phyloP scores from a whole-genome alignment of 2,888 invertebrate species.

The Microchrysa polita region DNA sequence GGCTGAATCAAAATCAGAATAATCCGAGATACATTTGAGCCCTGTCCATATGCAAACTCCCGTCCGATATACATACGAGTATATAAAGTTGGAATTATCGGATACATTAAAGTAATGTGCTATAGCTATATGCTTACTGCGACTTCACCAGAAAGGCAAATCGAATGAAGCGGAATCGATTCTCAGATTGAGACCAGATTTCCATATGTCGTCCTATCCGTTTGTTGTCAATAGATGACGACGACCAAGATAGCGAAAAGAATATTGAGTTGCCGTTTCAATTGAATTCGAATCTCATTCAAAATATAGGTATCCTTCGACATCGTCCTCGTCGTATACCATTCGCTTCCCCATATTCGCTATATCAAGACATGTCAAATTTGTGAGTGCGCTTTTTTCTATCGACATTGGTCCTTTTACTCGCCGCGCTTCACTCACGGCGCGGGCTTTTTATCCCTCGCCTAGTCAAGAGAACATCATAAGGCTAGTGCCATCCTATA shows the following conservation, averaged over 20 bases:
- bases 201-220: slow-evolving; percentile 29
- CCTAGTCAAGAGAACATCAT: too few species aligned
- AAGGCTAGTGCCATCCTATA: too few species aligned
- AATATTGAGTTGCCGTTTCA: slow-evolving; percentile 40
- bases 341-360: background rate
- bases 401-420: too few species aligned
- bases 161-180: slow-evolving; percentile 42
- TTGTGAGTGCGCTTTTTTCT: too few species aligned
- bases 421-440: too few species aligned
- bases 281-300: slow-evolving; percentile 40
- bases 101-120: background rate
- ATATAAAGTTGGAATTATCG: slow-evolving; percentile 24
- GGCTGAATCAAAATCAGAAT: slow-evolving; percentile 14
- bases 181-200: slow-evolving; percentile 37
- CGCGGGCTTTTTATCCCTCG: too few species aligned
- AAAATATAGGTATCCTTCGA: too few species aligned
- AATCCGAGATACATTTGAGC: slow-evolving; percentile 30
- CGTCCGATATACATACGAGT: too few species aligned
- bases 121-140: background rate
- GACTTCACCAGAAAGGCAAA: slow-evolving; percentile 41
- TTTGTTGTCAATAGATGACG: slow-evolving; percentile 24
- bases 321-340: slow-evolving; percentile 4
- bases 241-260: slow-evolving; percentile 11
- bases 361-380: background rate
- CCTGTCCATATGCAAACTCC: slow-evolving; percentile 15